phyloP scores from a whole-genome alignment of 2,113 vertebrate species.

The Gnathonemus longibarbis region DNA sequence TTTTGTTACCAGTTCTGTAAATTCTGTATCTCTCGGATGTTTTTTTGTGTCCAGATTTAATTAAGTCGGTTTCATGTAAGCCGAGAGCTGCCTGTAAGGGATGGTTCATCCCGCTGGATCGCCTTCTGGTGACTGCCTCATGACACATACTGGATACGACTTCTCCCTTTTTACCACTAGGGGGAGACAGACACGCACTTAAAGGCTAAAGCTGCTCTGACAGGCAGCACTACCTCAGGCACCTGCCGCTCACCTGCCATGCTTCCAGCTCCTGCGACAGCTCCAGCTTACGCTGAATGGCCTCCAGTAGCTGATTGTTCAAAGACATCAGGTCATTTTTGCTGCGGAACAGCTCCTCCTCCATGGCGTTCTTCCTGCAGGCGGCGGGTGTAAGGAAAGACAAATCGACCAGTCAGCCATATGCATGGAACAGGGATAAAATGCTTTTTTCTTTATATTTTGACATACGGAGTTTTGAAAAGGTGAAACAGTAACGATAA shows the following conservation, averaged over 20 bases:
- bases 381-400: background rate
- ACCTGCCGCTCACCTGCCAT: conserved; percentile 67
- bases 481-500: background rate
- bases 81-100: background rate
- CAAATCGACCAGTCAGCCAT: background rate
- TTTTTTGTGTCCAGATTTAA: background rate
- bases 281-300: conserved; percentile 71
- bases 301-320: conserved; percentile 76
- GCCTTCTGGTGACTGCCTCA: background rate
- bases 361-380: conserved; percentile 72
- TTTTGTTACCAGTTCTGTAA: background rate
- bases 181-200: conserved; percentile 6
- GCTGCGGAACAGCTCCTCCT: conserved; percentile 66
- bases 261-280: conserved; percentile 72
- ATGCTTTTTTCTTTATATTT: background rate
- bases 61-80: background rate
- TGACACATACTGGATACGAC: background rate
- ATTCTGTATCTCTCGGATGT: background rate
- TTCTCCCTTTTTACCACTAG: background rate
- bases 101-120: background rate
- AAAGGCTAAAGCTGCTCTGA: background rate
- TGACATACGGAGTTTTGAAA: background rate
- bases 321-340: conserved; percentile 63
- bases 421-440: background rate
- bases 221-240: background rate